Percentiles rank a stretch among this genome's conserved stretches.
phyloP scores from a whole-genome alignment of 2,113 vertebrate species.

The Physeter macrocephalus region DNA sequence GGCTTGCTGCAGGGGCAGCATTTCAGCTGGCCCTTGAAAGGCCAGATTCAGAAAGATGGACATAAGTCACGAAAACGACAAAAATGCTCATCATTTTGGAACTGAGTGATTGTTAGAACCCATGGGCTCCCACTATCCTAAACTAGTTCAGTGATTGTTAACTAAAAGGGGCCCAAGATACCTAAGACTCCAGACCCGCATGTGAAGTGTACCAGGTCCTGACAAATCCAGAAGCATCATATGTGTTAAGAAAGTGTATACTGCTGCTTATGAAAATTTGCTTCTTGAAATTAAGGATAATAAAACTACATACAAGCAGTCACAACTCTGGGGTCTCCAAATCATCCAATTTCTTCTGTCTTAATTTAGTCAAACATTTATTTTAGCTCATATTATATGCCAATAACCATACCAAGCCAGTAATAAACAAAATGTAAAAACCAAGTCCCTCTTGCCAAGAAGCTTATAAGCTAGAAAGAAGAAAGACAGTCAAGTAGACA shows the following conservation, averaged over 20 bases:
- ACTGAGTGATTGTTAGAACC: background rate
- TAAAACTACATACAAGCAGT: background rate
- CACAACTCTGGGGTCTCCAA: background rate
- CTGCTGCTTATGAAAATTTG: background rate
- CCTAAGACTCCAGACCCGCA: background rate
- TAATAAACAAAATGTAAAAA: background rate
- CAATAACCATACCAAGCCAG: background rate
- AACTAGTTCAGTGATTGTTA: background rate
- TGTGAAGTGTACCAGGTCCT: background rate
- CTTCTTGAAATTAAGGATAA: conserved; percentile 2
- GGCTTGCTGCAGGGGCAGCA: background rate
- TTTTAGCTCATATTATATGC: background rate
- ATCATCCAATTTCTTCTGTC: background rate
- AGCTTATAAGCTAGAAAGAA: background rate
- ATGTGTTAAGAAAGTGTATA: background rate
- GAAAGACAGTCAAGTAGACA: background rate
- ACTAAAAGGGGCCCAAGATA: background rate
- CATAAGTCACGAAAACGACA: background rate
- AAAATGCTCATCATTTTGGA: background rate
- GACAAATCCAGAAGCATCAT: background rate
- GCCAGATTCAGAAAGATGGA: background rate
- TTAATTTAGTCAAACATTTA: background rate
- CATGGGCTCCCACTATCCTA: background rate
- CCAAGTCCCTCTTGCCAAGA: background rate
- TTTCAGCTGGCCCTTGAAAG: background rate